Conservation (phyloP, 2,113 vertebrate genomes). For the Elgaria multicarinata region DNA sequence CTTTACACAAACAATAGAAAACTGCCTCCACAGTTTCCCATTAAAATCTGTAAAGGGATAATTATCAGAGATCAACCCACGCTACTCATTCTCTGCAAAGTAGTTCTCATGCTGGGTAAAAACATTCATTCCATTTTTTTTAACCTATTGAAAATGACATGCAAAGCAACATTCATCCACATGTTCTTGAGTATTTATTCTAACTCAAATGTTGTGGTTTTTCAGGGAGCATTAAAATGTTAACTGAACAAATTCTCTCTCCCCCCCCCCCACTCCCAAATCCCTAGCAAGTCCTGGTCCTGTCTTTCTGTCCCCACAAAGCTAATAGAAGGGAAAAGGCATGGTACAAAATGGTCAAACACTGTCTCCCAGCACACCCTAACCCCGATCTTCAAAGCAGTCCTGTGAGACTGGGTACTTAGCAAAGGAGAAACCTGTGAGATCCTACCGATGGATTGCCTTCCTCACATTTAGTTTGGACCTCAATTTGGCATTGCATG, state of each 20-base stretch:
- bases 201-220: not conserved
- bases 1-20: not conserved
- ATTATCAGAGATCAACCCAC: not conserved
- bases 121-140: not conserved
- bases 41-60: not conserved
- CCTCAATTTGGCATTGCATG: not conserved
- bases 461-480: not conserved
- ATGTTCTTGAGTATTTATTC: not conserved
- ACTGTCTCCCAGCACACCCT: too few species aligned
- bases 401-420: too few species aligned
- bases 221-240: not conserved
- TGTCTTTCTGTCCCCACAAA: too few species aligned
- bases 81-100: not conserved
- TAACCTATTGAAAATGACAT: not conserved
- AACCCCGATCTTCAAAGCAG: too few species aligned
- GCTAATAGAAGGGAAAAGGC: too few species aligned
- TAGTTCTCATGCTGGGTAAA: not conserved
- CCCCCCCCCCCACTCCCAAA: too few species aligned
- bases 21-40: not conserved
- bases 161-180: not conserved
- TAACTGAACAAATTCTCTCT: not conserved
- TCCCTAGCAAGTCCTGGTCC: too few species aligned
- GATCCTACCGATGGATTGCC: not conserved
- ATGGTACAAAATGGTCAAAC: too few species aligned
- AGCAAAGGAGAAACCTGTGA: not conserved